Percentiles rank a stretch among this genome's conserved stretches.
phyloP scores from a whole-genome alignment of 2,113 vertebrate species.

The Pseudorhombus dupliciocellatus region DNA sequence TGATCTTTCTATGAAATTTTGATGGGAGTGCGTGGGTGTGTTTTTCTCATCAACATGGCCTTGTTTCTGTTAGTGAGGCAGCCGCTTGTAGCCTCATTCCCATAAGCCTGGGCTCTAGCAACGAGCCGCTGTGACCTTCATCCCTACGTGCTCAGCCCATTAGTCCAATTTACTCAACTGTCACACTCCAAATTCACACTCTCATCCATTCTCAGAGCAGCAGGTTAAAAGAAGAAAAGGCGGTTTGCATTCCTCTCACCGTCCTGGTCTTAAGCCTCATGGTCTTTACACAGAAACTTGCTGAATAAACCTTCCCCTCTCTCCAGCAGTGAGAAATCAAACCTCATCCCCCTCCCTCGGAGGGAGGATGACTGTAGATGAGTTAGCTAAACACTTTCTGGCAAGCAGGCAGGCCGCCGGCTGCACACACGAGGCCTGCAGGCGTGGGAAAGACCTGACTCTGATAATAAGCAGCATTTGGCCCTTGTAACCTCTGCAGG shows the following conservation, averaged over 20 bases:
- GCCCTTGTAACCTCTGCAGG: conserved; percentile 70
- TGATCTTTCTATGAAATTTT: conserved; percentile 22
- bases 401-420: conserved; percentile 69
- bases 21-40: conserved; percentile 24
- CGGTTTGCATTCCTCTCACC: conserved; percentile 53
- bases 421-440: conserved; percentile 72
- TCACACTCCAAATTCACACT: conserved; percentile 65
- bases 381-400: conserved; percentile 73
- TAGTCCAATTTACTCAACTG: conserved; percentile 77
- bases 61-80: conserved; percentile 17
- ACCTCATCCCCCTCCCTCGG: conserved; percentile 41
- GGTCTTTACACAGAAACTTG: conserved; percentile 57
- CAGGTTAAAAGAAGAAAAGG: conserved; percentile 55
- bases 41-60: conserved; percentile 29
- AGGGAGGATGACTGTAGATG: conserved; percentile 69
- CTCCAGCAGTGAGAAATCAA: conserved; percentile 55
- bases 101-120: conserved; percentile 42
- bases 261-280: conserved; percentile 44
- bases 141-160: conserved; percentile 64
- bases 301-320: conserved; percentile 62
- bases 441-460: conserved; percentile 80
- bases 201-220: conserved; percentile 51
- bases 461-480: conserved; percentile 79
- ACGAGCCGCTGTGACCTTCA: conserved; percentile 55
- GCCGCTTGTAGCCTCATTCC: conserved; percentile 34